phyloP scores from a whole-genome alignment of 2,888 invertebrate species.

The Magallana nippona region DNA sequence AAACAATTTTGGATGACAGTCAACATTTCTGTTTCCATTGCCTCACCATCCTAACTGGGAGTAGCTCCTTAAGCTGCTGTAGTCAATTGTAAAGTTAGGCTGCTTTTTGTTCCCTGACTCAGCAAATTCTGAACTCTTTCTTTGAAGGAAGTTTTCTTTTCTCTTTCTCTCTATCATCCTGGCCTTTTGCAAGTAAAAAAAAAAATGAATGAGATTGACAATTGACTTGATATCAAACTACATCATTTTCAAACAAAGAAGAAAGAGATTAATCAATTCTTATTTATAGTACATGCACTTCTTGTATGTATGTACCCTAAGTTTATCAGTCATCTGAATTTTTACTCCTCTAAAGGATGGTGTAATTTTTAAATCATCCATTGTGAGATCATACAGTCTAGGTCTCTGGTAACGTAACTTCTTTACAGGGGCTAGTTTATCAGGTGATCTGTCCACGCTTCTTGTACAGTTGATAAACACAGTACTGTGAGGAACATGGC shows the following conservation, averaged over 20 bases:
- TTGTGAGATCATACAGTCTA: constrained; percentile 51
- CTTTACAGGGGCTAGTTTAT: constrained; percentile 35
- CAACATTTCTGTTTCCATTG: background rate
- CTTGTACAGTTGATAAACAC: constrained; percentile 71
- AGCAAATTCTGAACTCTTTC: background rate
- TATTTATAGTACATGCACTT: too few relatives aligned
- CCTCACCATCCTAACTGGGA: constrained; percentile 25
- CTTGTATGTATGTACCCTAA: too few relatives aligned
- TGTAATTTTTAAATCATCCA: constrained; percentile 59
- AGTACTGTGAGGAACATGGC: constrained; percentile 70
- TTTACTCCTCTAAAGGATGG: constrained; percentile 60
- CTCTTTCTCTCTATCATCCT: background rate
- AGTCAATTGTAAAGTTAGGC: constrained; percentile 15
- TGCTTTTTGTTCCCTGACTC: background rate
- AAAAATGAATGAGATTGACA: background rate
- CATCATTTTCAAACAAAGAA: too few relatives aligned
- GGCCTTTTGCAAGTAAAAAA: background rate
- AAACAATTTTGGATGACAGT: too few relatives aligned
- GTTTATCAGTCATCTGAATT: constrained; percentile 6
- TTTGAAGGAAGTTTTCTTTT: background rate
- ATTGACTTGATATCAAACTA: too few relatives aligned
- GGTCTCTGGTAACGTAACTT: constrained; percentile 51
- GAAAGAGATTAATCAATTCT: too few relatives aligned
- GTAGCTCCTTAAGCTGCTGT: background rate
- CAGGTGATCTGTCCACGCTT: constrained; percentile 14